These are phyloP conservation scores for Drosophila littoralis DNA, from an alignment of 1,140 invertebrate species.

Conservation along the genomic window DNA sequence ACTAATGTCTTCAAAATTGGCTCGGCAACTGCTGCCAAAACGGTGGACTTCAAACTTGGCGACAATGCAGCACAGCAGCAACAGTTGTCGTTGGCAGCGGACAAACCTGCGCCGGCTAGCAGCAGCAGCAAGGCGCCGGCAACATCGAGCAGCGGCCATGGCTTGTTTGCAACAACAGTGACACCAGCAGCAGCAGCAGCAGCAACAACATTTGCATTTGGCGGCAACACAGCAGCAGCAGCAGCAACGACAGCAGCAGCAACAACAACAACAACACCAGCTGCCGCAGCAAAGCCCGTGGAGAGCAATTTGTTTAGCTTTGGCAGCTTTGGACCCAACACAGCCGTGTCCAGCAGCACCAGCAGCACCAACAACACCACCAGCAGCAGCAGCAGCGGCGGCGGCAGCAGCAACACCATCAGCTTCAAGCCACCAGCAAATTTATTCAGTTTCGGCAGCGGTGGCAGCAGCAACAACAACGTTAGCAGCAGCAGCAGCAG, in stretches of 20 bases:
- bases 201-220: not conserved
- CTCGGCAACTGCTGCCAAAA: not conserved
- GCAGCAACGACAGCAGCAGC: not conserved
- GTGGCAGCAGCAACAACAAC: constrained; percentile 12
- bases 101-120: constrained; percentile 17
- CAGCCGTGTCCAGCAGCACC: constrained; percentile 4
- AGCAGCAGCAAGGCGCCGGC: constrained; percentile 16
- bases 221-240: constrained; percentile 5
- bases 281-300: not conserved
- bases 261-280: not conserved
- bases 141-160: constrained; percentile 10
- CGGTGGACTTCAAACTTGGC: constrained; percentile 17
- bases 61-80: constrained; percentile 2
- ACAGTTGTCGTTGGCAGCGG: constrained; percentile 11
- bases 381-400: not conserved
- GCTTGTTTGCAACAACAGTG: constrained; percentile 14
- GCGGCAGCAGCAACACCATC: not conserved
- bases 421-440: constrained; percentile 3
- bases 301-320: not conserved
- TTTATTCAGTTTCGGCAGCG: constrained; percentile 18
- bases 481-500: constrained; percentile 14
- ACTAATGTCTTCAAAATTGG: constrained; percentile 24
- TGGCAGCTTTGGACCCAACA: not conserved
- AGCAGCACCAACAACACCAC: not conserved
- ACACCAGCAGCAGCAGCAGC: not conserved